Evolutionary conservation across 2,888 invertebrate genomes (phyloP).

Genomic region (Drosophila setosimentum): DNA sequence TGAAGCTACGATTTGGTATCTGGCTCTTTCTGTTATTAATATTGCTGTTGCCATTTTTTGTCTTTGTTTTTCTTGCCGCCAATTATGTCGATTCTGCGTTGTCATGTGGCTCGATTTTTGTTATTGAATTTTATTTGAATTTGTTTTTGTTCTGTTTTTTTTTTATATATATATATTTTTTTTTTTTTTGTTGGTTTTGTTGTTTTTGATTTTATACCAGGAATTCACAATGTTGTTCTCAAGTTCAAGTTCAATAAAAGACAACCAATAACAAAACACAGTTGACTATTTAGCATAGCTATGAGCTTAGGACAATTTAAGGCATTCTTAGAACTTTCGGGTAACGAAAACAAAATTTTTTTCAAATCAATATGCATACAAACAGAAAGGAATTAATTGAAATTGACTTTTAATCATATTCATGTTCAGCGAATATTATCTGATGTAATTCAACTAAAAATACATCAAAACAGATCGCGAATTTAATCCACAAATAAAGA

Average conservation of each 20-base stretch:
- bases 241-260: slow-evolving; percentile 72
- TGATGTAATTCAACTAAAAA: background rate
- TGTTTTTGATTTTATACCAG: slow-evolving; percentile 50
- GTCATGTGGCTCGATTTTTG: slow-evolving; percentile 44
- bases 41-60: background rate
- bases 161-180: too few relatives aligned
- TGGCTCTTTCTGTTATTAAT: slow-evolving; percentile 3
- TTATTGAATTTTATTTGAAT: slow-evolving; percentile 18
- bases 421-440: background rate
- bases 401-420: slow-evolving; percentile 13
- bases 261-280: slow-evolving; percentile 15
- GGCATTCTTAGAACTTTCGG: slow-evolving; percentile 58
- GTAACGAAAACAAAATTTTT: slow-evolving; percentile 50
- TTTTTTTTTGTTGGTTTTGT: slow-evolving; percentile 21
- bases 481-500: background rate
- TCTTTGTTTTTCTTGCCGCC: slow-evolving; percentile 15
- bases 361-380: slow-evolving; percentile 16
- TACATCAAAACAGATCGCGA: background rate
- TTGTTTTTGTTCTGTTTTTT: slow-evolving; percentile 4
- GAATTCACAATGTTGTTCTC: slow-evolving; percentile 63
- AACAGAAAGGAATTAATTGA: slow-evolving; percentile 7
- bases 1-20: background rate
- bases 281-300: slow-evolving; percentile 54
- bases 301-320: slow-evolving; percentile 39
- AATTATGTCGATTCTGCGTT: slow-evolving; percentile 37